Evolutionary conservation across 2,113 vertebrate genomes (phyloP), one percentile per base, ranked within the genome.

Genomic region (Alaudala cheleensis): DNA sequence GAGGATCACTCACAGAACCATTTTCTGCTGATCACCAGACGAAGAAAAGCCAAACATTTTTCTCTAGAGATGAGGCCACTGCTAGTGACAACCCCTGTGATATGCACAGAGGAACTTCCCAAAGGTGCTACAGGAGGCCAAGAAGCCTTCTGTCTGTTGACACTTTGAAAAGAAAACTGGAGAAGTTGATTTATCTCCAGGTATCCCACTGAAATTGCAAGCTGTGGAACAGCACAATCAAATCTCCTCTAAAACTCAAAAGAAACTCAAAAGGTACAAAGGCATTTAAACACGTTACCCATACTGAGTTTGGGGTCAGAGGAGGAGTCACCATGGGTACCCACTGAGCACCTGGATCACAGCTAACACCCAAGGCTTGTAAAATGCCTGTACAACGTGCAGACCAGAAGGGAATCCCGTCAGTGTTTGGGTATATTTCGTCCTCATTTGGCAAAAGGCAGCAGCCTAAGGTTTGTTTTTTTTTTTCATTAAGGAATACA

Each of bases 381-480:
- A 31, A 74, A 47, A 66, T 5, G 2, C 13, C 31, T 5, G 15
- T 21, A 20, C 2, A 56, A n/a, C 0, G 0, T 0, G 1, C 10
- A 34, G 18, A 47, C 16, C 10, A 47, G 21, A 67, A 51, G 8
- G 34, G 6, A 85, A 8, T 7, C 14, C 1, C 29, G 21, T 22
- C 56, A 47, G 6, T 9, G 14, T 69, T 12, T 28, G 14, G 12
- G 24, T 53, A 29, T 6, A 28, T 67, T 78, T 71, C 47, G 50
- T 25, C 39, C 12, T 33, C 14, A 17, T 51, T 47, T 49, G 22
- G 54, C 9, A 81, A 23, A 79, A 49, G 14, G 42, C 31, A 61
- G 42, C 25, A 90, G 18, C 21, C 22, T 20, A 45, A 66, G 17
- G 23, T 0, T 10, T 37, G n/a, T 37, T 37, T 37, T 37, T 6